Base-by-base conservation (phyloP, 2,797 vertebrate genomes). In the Pangasius mekongensis region DNA sequence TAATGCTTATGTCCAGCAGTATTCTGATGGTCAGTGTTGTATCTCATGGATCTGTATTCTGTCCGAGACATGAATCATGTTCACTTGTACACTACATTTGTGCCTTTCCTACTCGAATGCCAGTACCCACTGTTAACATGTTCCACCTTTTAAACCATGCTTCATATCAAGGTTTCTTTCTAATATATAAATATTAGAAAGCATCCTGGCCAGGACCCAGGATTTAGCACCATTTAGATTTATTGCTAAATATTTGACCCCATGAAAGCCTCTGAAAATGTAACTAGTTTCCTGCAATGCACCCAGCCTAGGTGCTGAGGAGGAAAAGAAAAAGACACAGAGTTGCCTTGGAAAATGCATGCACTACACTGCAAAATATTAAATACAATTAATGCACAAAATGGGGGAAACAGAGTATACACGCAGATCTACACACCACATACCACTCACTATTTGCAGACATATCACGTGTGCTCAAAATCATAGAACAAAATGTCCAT, bases 381-480 rank as follows among this genome's bases (percentile, higher is more conserved):
- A 27, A 27, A 10, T 16, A 24, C 60, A 52, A 52, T 49, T 24
- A 13, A 43, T 27, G 58, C 58, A 82, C 39, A 64, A 58, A 36
- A 80, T 80, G 54, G 77, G 77, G 77, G 76, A 56, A 82, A 82
- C 33, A 27, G 24, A 47, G 24, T 64, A 47, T 58, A 43, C 36
- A 82, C 24, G 58, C 39, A 60, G 30, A 60, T 36, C 54, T 81
- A 82, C 30, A 82, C 36, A 60, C 43, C 81, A 83, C 20, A 54
- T 64, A 69, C 60, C 66, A 60, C 81, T 52, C 87, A 73, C 73
- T 77, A 62, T 88, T 60, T 69, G 71, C 54, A 86, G 58, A 69
- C 93, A 87, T 92, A 89, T 86, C 82, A 84, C 93, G 77, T 89
- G 90, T 77, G 86, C 84, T 87, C 87, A 64, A 58, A 88, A 90